A percentile compares a stretch with the other conserved stretches of the same genome.
Conservation (phyloP, 2,113 vertebrate genomes). For the Phoxinus phoxinus region DNA sequence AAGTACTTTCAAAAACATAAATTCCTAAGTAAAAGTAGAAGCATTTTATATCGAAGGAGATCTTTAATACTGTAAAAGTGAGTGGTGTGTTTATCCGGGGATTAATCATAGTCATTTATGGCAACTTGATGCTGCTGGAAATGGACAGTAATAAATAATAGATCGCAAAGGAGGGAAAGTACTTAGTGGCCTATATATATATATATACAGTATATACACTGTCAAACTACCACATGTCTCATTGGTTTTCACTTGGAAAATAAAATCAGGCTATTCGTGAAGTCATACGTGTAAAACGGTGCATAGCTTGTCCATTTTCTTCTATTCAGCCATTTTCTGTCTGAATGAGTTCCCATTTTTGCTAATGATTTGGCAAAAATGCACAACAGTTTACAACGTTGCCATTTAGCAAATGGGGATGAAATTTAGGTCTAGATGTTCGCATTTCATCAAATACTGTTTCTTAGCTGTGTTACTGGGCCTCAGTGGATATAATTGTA, state of each 20-base stretch:
- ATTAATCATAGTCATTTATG: background rate
- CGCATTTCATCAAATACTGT: background rate
- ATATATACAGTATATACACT: no score
- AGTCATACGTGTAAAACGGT: background rate
- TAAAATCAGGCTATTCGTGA: background rate
- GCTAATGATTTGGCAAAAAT: background rate
- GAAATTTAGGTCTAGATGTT: background rate
- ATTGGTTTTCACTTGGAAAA: background rate
- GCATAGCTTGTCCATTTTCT: background rate
- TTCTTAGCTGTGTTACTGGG: background rate
- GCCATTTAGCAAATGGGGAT: background rate
- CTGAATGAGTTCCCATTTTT: background rate
- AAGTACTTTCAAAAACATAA: background rate
- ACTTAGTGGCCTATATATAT: background rate
- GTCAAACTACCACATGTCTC: background rate
- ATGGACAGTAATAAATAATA: background rate
- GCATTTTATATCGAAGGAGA: background rate
- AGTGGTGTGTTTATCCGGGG: background rate
- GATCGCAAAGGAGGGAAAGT: background rate
- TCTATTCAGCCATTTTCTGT: background rate
- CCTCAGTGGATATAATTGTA: constrained; percentile 1
- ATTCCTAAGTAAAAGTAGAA: background rate
- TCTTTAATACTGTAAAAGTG: background rate
- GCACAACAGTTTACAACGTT: background rate
- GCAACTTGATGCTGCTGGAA: constrained; percentile 4